Conservation (phyloP, 2,113 vertebrate species). For the Eidolon helvum region DNA sequence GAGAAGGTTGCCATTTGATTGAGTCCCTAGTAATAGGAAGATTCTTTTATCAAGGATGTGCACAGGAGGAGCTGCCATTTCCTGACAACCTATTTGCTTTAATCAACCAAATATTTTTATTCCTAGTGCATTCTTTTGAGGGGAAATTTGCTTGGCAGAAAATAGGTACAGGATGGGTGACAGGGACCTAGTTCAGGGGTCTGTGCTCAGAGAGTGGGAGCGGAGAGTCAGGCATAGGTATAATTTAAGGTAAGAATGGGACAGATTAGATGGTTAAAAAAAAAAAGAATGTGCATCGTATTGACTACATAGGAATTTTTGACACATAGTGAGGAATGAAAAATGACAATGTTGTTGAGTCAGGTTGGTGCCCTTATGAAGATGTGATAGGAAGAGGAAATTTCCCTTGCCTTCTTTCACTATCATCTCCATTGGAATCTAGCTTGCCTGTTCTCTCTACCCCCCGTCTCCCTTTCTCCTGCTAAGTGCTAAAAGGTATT, state of each 20-base stretch:
- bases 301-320: not conserved
- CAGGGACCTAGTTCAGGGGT: not conserved
- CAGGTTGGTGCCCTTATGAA: not conserved
- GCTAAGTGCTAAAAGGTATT: not conserved
- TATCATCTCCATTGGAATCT: not conserved
- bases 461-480: not conserved
- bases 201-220: not conserved
- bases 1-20: conserved; percentile 61
- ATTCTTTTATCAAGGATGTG: conserved; percentile 67
- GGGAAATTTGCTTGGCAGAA: conserved; percentile 45
- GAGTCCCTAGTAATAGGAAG: conserved; percentile 70
- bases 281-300: not conserved
- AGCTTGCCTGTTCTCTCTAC: not conserved
- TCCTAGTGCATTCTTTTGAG: conserved; percentile 70
- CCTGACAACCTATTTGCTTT: conserved; percentile 71
- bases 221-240: not conserved
- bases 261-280: not conserved
- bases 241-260: not conserved
- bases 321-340: not conserved
- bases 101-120: conserved; percentile 79
- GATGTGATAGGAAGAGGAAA: not conserved
- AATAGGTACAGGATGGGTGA: not conserved
- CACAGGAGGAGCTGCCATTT: conserved; percentile 51
- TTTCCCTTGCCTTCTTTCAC: not conserved
- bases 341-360: not conserved